phyloP scores from a whole-genome alignment of 2,888 invertebrate species.

The Chrysolina haemoptera region DNA sequence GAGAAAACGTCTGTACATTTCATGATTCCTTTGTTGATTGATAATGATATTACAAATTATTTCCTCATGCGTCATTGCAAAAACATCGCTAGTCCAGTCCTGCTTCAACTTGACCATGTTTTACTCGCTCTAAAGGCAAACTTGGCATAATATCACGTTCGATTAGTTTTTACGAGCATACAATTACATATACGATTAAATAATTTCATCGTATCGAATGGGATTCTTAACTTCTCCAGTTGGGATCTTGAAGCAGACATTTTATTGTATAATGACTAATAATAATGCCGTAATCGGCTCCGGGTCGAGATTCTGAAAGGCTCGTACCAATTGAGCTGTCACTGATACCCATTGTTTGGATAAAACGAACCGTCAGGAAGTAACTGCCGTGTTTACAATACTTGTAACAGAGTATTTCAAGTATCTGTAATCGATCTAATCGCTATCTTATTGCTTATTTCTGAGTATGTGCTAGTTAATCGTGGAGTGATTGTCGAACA shows the following conservation, averaged over 20 bases:
- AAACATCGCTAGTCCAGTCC: not conserved
- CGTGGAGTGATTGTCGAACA: not conserved
- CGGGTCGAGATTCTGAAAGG: constrained; percentile 27
- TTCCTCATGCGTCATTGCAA: too few relatives aligned
- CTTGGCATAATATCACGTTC: constrained; percentile 23
- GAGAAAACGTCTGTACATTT: too few relatives aligned
- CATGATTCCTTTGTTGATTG: too few relatives aligned
- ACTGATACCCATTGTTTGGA: constrained; percentile 15
- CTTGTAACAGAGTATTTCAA: not conserved
- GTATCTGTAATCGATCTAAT: constrained; percentile 2
- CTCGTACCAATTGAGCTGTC: constrained; percentile 17
- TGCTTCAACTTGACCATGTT: constrained; percentile 15
- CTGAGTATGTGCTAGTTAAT: not conserved
- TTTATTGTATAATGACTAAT: constrained; percentile 39
- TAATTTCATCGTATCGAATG: constrained; percentile 39
- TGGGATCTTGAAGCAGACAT: constrained; percentile 30
- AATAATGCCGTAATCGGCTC: constrained; percentile 39
- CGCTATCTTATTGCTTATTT: constrained; percentile 9
- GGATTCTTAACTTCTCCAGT: constrained; percentile 40
- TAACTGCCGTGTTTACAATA: constrained; percentile 13
- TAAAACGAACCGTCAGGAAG: constrained; percentile 25
- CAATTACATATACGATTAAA: constrained; percentile 36
- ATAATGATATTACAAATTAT: too few relatives aligned
- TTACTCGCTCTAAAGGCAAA: constrained; percentile 4
- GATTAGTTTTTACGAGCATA: constrained; percentile 25